Evolutionary conservation across 2,888 invertebrate species (phyloP).

Genomic region (Yponomeuta cagnagella): DNA sequence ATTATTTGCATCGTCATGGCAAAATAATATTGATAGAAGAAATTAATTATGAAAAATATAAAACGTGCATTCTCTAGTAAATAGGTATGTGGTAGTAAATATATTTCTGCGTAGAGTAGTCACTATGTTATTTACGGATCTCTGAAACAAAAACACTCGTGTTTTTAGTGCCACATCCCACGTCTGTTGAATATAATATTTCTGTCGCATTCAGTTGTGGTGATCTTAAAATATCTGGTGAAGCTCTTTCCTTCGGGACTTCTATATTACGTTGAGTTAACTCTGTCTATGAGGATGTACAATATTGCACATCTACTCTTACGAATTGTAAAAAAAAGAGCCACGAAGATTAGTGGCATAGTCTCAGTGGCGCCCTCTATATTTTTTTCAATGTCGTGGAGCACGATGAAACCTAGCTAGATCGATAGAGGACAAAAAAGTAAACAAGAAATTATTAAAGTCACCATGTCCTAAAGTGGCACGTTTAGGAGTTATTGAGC

Average conservation of each 20-base stretch:
- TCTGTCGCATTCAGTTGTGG: slow-evolving; percentile 1
- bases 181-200: slow-evolving; percentile 13
- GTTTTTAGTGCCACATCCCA: slow-evolving; percentile 13
- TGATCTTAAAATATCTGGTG: slow-evolving; percentile 5
- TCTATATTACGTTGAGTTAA: not conserved
- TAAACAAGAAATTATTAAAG: too few species aligned
- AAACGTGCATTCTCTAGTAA: not conserved
- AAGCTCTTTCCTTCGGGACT: not conserved
- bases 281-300: too few species aligned
- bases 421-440: too few species aligned
- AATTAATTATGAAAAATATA: not conserved
- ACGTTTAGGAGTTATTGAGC: too few species aligned
- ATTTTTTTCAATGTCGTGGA: too few species aligned
- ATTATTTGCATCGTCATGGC: not conserved
- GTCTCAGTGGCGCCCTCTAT: too few species aligned
- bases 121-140: slow-evolving; percentile 8
- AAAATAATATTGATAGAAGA: not conserved
- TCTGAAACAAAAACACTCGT: slow-evolving; percentile 13
- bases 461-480: too few species aligned
- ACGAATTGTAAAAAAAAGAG: too few species aligned
- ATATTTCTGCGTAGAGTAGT: not conserved
- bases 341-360: too few species aligned
- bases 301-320: too few species aligned
- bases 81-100: not conserved
- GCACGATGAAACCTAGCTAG: too few species aligned